Percentiles rank a stretch among this genome's conserved stretches.
These are phyloP conservation scores for Ypsolopha scabrella DNA, from an alignment of 2,888 invertebrate species.

Conservation along the genomic window DNA sequence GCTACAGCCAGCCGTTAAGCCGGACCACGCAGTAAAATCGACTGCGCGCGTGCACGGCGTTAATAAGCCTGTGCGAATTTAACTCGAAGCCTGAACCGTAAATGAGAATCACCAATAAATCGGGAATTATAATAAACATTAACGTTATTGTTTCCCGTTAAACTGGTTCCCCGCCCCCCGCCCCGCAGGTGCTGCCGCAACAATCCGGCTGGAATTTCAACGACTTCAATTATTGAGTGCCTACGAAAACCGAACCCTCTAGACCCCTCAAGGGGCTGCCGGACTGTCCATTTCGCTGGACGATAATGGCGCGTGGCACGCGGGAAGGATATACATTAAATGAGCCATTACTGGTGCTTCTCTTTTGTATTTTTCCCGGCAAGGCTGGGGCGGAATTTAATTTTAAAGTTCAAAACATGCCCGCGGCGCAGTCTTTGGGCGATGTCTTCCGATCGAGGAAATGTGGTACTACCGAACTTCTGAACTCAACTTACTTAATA, in stretches of 20 bases:
- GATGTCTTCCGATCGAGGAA: neutral
- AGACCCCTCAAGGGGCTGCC: slow-evolving; percentile 52
- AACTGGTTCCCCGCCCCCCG: slow-evolving; percentile 18
- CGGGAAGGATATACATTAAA: slow-evolving; percentile 36
- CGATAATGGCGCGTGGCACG: slow-evolving; percentile 49
- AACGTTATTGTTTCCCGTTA: slow-evolving; percentile 61
- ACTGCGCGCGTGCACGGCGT: slow-evolving; percentile 37
- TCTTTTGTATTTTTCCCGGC: slow-evolving; percentile 30
- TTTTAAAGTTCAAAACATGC: slow-evolving; percentile 22
- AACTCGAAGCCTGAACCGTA: slow-evolving; percentile 40
- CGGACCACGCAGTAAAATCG: slow-evolving; percentile 47
- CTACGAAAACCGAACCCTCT: slow-evolving; percentile 59
- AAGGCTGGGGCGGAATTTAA: slow-evolving; percentile 26
- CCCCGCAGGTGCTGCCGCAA: slow-evolving; percentile 49
- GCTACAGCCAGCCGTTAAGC: slow-evolving; percentile 42
- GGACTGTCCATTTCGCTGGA: slow-evolving; percentile 56
- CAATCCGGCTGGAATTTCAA: slow-evolving; percentile 63
- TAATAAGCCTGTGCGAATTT: slow-evolving; percentile 51
- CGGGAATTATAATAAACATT: slow-evolving; percentile 65
- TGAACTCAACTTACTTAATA: neutral
- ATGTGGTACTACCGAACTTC: neutral
- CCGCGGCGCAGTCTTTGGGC: slow-evolving; percentile 7
- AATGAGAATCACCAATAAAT: slow-evolving; percentile 65
- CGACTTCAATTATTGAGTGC: slow-evolving; percentile 68
- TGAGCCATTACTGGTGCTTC: slow-evolving; percentile 35